phyloP scores from a whole-genome alignment of 2,888 invertebrate genomes.

The Nephrotoma guestfalica region DNA sequence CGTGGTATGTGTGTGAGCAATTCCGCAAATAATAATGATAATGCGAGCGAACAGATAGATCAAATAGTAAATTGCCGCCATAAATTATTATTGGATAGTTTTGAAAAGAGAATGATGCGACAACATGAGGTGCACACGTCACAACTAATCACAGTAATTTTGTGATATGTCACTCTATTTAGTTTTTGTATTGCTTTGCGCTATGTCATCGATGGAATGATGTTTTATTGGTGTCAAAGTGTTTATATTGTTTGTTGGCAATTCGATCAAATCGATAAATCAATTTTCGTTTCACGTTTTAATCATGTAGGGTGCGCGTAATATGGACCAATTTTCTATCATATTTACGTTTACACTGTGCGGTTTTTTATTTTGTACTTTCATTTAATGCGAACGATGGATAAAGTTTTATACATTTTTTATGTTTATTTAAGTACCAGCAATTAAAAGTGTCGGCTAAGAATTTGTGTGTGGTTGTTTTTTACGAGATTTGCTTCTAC shows the following conservation, averaged over 20 bases:
- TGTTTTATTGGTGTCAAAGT: neutral
- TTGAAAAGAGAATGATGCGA: neutral
- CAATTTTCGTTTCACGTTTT: neutral
- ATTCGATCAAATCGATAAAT: neutral
- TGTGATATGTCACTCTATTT: neutral
- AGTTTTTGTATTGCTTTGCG: neutral
- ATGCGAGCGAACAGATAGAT: neutral
- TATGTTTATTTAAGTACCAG: neutral
- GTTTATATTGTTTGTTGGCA: neutral
- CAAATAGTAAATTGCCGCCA: neutral
- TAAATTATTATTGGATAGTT: neutral
- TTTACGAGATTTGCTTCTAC: neutral
- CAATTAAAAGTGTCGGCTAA: neutral
- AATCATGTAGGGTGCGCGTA: neutral
- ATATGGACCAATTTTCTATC: neutral
- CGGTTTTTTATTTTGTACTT: neutral
- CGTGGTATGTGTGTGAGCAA: neutral
- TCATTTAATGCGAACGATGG: neutral
- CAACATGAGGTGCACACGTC: neutral
- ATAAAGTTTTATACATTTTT: neutral
- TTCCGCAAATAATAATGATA: neutral
- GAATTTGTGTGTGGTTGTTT: neutral
- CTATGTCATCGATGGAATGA: neutral
- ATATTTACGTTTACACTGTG: neutral
- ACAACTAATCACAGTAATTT: neutral